A percentile compares a stretch with the other conserved stretches of the same genome.
These are phyloP conservation scores for Reinhardtius hippoglossoides DNA, from an alignment of 2,113 vertebrate species.

Conservation along the genomic window DNA sequence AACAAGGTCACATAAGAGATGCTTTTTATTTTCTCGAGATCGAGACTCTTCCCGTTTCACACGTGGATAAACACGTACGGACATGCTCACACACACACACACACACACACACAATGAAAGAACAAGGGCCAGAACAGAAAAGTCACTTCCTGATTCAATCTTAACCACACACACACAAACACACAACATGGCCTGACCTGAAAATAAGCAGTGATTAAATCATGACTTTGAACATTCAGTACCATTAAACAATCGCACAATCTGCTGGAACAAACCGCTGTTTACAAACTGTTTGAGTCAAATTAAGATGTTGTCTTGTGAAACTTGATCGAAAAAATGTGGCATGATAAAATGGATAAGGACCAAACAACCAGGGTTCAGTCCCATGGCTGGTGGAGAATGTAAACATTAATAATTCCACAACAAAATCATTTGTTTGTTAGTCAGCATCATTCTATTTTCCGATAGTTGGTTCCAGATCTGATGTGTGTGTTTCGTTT, in stretches of 20 bases:
- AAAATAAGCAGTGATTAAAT: slow-evolving; percentile 21
- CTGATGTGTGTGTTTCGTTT: too few relatives aligned
- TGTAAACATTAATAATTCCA: neutral
- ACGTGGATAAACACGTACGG: neutral
- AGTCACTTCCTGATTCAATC: slow-evolving; percentile 11
- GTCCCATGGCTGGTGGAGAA: neutral
- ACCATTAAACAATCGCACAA: slow-evolving; percentile 13
- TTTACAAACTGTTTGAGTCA: neutral
- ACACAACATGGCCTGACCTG: neutral
- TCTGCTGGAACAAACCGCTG: neutral
- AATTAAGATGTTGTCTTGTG: neutral
- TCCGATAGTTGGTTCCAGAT: too few relatives aligned
- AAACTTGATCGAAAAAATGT: too few relatives aligned
- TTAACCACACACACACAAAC: neutral
- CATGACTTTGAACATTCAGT: slow-evolving; percentile 2
- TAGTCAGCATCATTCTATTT: too few relatives aligned
- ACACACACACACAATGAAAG: neutral
- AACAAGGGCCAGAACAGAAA: neutral
- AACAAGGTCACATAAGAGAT: slow-evolving; percentile 15
- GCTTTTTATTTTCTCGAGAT: slow-evolving; percentile 1
- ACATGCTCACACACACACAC: neutral
- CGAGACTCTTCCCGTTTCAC: slow-evolving; percentile 21
- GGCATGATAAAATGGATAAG: too few relatives aligned
- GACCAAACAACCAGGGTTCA: neutral
- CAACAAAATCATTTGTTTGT: too few relatives aligned